Percentiles rank a stretch among this genome's conserved stretches.
phyloP scores from a whole-genome alignment of 2,797 vertebrate genomes.

The Propithecus perrieri region DNA sequence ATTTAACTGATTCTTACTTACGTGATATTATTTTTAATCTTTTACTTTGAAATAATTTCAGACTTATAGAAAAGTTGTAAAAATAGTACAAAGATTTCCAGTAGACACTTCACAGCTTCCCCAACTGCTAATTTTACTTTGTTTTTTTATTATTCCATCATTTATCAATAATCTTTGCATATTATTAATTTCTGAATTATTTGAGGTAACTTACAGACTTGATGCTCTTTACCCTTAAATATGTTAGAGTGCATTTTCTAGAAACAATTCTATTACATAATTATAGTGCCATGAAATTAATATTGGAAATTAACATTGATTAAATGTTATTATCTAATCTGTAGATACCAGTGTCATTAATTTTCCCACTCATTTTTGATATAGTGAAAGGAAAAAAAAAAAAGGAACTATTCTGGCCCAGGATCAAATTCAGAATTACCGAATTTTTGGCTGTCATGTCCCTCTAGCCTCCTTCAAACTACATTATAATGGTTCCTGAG shows the following conservation, averaged over 20 bases:
- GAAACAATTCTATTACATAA: background rate
- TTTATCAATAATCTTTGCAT: background rate
- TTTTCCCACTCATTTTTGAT: background rate
- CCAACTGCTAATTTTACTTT: background rate
- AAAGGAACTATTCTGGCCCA: background rate
- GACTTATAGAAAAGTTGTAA: background rate
- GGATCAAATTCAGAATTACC: background rate
- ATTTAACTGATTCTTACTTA: background rate
- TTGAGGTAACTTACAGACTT: background rate
- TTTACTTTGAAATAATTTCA: conserved; percentile 41
- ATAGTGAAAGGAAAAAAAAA: background rate
- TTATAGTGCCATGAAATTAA: conserved; percentile 8
- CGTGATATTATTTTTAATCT: background rate
- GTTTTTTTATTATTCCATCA: background rate
- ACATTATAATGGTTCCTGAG: background rate
- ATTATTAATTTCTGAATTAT: conserved; percentile 39
- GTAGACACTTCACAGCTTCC: background rate
- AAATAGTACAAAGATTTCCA: background rate
- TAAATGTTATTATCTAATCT: background rate
- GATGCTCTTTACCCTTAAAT: background rate
- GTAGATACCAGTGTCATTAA: background rate
- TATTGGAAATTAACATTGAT: background rate
- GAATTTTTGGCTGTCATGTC: background rate
- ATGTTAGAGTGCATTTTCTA: background rate
- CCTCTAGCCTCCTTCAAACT: background rate